Evolutionary conservation across 2,113 vertebrate species (phyloP).

Genomic region (Chelonoidis abingdonii): DNA sequence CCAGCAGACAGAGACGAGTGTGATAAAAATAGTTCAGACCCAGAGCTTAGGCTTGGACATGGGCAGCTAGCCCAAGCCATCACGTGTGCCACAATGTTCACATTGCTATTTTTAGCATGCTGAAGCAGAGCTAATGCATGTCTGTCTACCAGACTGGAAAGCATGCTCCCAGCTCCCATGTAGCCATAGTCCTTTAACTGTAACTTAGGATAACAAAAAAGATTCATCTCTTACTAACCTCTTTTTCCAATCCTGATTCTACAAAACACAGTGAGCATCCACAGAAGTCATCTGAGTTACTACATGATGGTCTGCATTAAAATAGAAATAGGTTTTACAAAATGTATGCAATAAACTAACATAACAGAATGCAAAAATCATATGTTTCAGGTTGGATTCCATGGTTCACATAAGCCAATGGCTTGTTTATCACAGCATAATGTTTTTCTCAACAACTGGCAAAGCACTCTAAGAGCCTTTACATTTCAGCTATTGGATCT

Average conservation of each 20-base stretch:
- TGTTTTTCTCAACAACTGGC: background rate
- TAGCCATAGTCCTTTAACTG: background rate
- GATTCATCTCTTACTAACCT: conserved; percentile 81
- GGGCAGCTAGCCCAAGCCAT: background rate
- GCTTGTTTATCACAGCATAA: background rate
- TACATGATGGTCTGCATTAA: conserved; percentile 87
- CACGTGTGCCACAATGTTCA: background rate
- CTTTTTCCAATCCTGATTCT: conserved; percentile 91
- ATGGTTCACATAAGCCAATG: background rate
- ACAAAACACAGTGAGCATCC: conserved; percentile 89
- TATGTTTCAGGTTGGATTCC: background rate
- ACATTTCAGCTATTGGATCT: fast-evolving
- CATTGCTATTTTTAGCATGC: background rate
- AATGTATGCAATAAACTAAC: fast-evolving
- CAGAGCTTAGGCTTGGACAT: background rate
- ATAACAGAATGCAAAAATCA: background rate
- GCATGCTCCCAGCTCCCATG: background rate
- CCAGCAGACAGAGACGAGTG: background rate
- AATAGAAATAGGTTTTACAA: background rate
- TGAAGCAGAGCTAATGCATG: background rate
- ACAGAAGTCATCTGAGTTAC: conserved; percentile 88
- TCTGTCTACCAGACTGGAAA: background rate
- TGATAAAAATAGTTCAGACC: background rate
- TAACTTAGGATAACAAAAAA: background rate
- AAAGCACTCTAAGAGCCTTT: background rate